Conservation (phyloP, 1,140 invertebrate species). For the Asbolus verrucosus region DNA sequence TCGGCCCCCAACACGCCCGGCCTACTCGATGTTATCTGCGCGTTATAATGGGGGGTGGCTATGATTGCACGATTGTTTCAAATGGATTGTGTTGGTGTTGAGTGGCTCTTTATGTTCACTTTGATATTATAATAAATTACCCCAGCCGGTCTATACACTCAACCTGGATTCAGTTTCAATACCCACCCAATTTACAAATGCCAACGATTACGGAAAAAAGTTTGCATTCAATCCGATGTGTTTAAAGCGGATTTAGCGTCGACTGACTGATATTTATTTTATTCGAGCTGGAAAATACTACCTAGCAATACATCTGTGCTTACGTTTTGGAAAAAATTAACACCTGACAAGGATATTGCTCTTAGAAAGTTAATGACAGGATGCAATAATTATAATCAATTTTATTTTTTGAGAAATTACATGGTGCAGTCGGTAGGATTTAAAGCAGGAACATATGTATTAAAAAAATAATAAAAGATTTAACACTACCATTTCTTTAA, state of each 20-base stretch:
- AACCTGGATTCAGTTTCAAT: neutral
- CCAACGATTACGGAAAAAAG: neutral
- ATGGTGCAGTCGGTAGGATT: too few relatives aligned
- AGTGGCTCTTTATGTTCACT: conserved; percentile 15
- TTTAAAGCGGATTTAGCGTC: neutral
- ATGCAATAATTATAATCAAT: too few relatives aligned
- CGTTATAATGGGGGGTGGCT: conserved; percentile 50
- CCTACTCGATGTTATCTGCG: conserved; percentile 45
- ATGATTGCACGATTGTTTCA: conserved; percentile 58
- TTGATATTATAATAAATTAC: conserved; percentile 29
- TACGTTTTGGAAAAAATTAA: too few relatives aligned
- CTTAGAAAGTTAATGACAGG: too few relatives aligned
- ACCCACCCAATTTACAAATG: neutral
- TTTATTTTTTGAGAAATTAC: too few relatives aligned
- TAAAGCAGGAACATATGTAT: too few relatives aligned
- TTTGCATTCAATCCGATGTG: neutral
- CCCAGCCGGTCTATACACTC: neutral
- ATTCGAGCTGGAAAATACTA: too few relatives aligned
- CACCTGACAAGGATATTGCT: too few relatives aligned
- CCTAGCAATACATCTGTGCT: too few relatives aligned
- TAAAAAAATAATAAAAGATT: too few relatives aligned
- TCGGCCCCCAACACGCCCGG: conserved; percentile 53
- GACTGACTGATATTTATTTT: too few relatives aligned
- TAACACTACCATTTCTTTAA: too few relatives aligned
- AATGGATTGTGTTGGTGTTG: conserved; percentile 52